Evolutionary conservation across 2,888 invertebrate genomes (phyloP), one percentile per base, ranked within the genome.

Genomic region (Andrena chrysosceles): DNA sequence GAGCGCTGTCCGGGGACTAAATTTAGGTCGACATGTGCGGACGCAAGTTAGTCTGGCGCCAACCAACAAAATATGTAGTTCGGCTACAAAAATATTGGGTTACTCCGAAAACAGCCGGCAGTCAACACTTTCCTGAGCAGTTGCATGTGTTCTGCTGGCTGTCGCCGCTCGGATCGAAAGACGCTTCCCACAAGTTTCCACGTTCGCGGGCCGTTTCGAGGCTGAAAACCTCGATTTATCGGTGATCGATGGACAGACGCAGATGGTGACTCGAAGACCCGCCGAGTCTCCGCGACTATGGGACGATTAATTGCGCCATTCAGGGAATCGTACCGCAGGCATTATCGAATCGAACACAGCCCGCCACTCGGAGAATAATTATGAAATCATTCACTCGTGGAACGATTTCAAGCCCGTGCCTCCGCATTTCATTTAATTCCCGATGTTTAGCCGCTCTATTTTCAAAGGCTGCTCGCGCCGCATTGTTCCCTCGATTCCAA

Each of bases 81-180:
- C 83, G 86, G 82, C 87, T 88, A 87, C 88, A 89, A 91, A 90
- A 91, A 93, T 94, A 93, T 94, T 92, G 89, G 87, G 93, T 93
- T 94, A 93, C 94, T 92, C 86, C 84, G 86, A 91, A 93, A 93
- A 93, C 92, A 93, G 85, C 86, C 89, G 89, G 87, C 88, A 92
- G 91, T 93, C 93, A 91, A 91, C 93, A 93, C 94, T 93, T 92
- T 92, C 90, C 90, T 92, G 92, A 93, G 91, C 89, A 81, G 90
- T 89, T 89, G 83, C 92, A 92, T 90, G 90, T 92, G 92, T 90
- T 89, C 16, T 31, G 23, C 23, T 26, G 64, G 23, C 72, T 49
- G 68, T 23, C 13, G 59, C 10, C 29, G 52, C 13, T 10, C 59
- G 8, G 20, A 35, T 7, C 64, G 35, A 78, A 63, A 66, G 29